A percentile compares a stretch with the other conserved stretches of the same genome.
Conservation (phyloP, 37 sponge, comb jelly and placozoan genomes). For the Diacarnus erythraeanus region DNA sequence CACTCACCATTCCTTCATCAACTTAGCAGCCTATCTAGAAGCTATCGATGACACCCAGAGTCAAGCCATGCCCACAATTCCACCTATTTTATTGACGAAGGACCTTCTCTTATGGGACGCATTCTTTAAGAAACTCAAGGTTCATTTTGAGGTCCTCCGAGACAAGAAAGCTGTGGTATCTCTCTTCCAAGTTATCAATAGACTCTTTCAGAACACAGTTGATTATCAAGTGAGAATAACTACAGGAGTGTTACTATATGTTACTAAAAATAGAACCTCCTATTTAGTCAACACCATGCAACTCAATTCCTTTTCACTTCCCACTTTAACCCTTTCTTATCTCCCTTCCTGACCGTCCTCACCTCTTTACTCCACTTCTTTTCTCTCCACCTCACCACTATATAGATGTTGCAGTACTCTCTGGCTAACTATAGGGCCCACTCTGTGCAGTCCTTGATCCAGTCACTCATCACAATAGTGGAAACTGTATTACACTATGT, state of each 20-base stretch:
- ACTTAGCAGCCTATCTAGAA: constrained; percentile 38
- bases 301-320: not conserved
- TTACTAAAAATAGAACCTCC: too few relatives aligned
- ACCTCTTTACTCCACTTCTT: not conserved
- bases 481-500: constrained; percentile 20
- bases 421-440: constrained; percentile 22
- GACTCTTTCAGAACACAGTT: not conserved
- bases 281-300: too few relatives aligned
- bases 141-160: constrained; percentile 19
- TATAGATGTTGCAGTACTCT: not conserved
- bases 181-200: constrained; percentile 7
- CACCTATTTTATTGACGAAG: constrained; percentile 9
- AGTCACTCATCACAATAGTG: constrained; percentile 9
- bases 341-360: not conserved
- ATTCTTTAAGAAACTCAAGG: constrained; percentile 33
- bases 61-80: not conserved
- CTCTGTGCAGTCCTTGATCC: constrained; percentile 19
- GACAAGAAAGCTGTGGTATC: constrained; percentile 17
- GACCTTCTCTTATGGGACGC: constrained; percentile 19
- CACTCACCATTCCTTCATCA: constrained; percentile 8
- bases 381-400: not conserved
- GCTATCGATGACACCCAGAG: not conserved
- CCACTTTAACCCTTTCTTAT: not conserved
- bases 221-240: constrained; percentile 6
- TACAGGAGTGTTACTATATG: too few relatives aligned